A percentile compares a stretch with the other conserved stretches of the same genome.
These are phyloP conservation scores for Diaperis boleti DNA, from an alignment of 2,888 invertebrate species.

Conservation along the genomic window DNA sequence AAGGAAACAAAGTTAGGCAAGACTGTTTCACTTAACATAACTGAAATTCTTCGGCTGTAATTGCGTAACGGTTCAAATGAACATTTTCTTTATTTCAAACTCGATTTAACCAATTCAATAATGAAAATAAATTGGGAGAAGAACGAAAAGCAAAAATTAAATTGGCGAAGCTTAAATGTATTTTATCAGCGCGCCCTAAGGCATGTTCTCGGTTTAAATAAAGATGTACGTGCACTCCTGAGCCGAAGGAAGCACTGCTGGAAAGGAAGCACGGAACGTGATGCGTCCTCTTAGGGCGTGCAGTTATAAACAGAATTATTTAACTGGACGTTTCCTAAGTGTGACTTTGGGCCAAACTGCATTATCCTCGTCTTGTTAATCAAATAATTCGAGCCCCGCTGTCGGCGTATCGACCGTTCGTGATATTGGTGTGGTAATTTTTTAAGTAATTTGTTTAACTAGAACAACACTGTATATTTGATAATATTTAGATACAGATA, in stretches of 20 bases:
- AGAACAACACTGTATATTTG: too few species aligned
- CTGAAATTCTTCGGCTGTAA: conserved; percentile 18
- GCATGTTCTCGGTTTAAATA: conserved; percentile 57
- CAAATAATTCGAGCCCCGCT: too few species aligned
- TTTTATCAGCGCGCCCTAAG: conserved; percentile 51
- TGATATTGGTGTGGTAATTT: too few species aligned
- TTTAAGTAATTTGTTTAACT: too few species aligned
- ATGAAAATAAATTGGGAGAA: conserved; percentile 49
- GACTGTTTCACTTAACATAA: conserved; percentile 2
- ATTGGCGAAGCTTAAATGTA: conserved; percentile 53
- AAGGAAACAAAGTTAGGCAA: conserved; percentile 8
- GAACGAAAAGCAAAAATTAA: conserved; percentile 52
- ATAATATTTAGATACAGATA: too few species aligned
- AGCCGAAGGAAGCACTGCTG: conserved; percentile 26
- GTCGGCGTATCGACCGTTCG: too few species aligned
- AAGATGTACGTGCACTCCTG: conserved; percentile 56
- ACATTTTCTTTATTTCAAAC: conserved; percentile 36
- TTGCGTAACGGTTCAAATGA: conserved; percentile 21
- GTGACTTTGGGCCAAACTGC: too few species aligned
- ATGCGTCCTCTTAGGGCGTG: conserved; percentile 20
- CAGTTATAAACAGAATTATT: conserved; percentile 15
- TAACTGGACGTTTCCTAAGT: not conserved
- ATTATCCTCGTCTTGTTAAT: too few species aligned
- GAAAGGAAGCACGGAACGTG: conserved; percentile 32
- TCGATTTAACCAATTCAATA: conserved; percentile 47